Base-by-base conservation (phyloP, 2,797 vertebrate species). In the Phrynocephalus vlangalii region DNA sequence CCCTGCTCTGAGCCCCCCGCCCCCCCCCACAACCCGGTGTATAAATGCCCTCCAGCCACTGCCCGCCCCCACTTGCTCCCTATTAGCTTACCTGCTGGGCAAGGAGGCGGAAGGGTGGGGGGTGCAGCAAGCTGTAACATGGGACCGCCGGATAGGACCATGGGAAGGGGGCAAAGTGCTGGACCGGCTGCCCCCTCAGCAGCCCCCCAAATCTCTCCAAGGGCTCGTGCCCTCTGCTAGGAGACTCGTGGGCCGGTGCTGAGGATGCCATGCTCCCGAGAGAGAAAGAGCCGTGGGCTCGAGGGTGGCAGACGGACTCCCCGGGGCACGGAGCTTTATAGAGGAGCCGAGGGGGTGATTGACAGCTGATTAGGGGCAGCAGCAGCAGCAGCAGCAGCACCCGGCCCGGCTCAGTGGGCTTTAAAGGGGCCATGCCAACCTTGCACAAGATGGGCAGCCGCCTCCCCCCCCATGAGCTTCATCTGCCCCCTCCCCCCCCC, bases 51-150 rank as follows among this genome's bases (percentile, higher is more conserved):
- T 15, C 60, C 18, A 1, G 60, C 13, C 72, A 44, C 6, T 48
- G 10, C 56, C 3, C 2, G 13, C 33, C 6, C 30, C 10, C 0
- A 33, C 1, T 2, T n/a, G 16, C 6, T 30, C 70, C 1, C 26
- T 3, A 2, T n/a, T 67, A 80, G 81, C 94, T 95, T 92, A 95
- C 95, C 93, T 87, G 38, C 72, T 91, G 87, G 0, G 89, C 11
- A 66, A 92, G 3, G n/a, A 94, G 81, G 60, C 72, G 26, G 0
- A 89, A 3, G 0, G 79, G 6, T 0, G 88, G 30, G 0, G 90
- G 9, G 38, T 22, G 86, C 85, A 95, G 86, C 33, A 92, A 75
- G 85, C 77, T 82, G 83, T 88, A 91, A 60, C 90, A 1, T 0
- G 86, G 76, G 79, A 95, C 79, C n/a, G 90, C 70, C 0, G 1